Evolutionary conservation across 2,888 invertebrate genomes (phyloP), one percentile per base, ranked within the genome.

Genomic region (Tineola bisselliella): DNA sequence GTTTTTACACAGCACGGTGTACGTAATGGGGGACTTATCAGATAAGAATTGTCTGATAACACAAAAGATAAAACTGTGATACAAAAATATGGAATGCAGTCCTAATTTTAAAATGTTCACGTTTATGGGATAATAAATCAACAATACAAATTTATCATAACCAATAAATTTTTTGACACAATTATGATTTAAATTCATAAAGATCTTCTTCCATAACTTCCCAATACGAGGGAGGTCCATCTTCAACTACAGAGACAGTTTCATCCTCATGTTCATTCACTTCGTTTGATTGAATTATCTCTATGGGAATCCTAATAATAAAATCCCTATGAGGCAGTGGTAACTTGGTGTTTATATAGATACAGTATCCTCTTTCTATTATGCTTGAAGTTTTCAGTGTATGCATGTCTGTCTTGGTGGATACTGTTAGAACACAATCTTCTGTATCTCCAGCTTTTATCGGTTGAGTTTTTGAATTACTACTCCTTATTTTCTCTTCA

Each of bases 321-420:
- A 18, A 33, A 25, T 61, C 25, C 19, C 44, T 61, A 19, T 61
- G 57, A 15, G 61, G 61, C 17, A 61, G 30, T 12, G 57, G 57
- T 6, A 61, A 11, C 56, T 44, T 56, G 11, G 19, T 56, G 2
- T 25, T 15, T 38, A 61, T 25, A 19, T 12, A 19, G n/a, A 61
- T 31, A 12, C 18, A 43, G 15, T 57, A 61, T 2, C 56, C 44
- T 25, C 57, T 61, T 12, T 38, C 15, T 19, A 61, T 25, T 18
- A 57, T 17, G n/a, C 19, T 19, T 17, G 43, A 61, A 38, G 31
- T 15, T 44, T 57, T 19, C 10, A 61, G 8, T 8, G 12, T 44
- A 12, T 48, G 25, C 31, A 44, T 44, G 25, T 48, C 15, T 10
- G 8, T 25, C 4, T 12, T 19, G 19, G 43, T 48, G 1, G 44